Evolutionary conservation across 2,888 invertebrate species (phyloP), one percentile per base, ranked within the genome.

Genomic region (Drosophila fungiperda): DNA sequence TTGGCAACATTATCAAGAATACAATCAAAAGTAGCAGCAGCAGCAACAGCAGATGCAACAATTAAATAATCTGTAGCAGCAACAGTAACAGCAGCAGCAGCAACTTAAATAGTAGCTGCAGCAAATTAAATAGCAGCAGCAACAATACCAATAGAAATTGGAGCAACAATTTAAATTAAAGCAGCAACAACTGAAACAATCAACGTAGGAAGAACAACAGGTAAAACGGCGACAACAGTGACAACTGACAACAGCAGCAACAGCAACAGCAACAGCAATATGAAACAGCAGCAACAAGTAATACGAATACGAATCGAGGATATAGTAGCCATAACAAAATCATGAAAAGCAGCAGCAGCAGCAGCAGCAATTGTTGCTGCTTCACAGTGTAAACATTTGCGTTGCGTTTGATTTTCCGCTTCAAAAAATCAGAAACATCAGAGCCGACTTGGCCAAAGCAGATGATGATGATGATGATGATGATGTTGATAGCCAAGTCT

Each of bases 391-490:
- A 73, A 87, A 87, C 85, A 55, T 61, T 53, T 53, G 49, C 59
- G 68, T 65, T 82, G 71, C 80, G 82, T 89, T 78, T 89, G 90
- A 88, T 88, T 88, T 88, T 90, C 82, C 90, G 90, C 88, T 89
- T 90, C 86, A 79, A 68, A 80, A 86, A 90, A 89, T 88, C 90
- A 82, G 80, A 83, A 90, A 86, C 89, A 86, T 72, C 74, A 59
- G 75, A 79, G 64, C 64, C 65, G 65, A 68, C 74, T 71, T 71
- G 75, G 78, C 55, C 70, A 55, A 48, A 48, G 62, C 45, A 40
- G 73, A 58, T 45, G 54, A 53, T 63, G 57, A 48, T 35, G 33
- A 40, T n/a, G 40, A n/a, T n/a, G 40, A 40, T n/a, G 45, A 59
- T 38, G 52, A 52, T 52, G 72, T 61, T 49, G 65, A 61, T 76